Conservation (phyloP, 37 sponge, comb jelly and placozoan genomes). For the Diacarnus erythraeanus region DNA sequence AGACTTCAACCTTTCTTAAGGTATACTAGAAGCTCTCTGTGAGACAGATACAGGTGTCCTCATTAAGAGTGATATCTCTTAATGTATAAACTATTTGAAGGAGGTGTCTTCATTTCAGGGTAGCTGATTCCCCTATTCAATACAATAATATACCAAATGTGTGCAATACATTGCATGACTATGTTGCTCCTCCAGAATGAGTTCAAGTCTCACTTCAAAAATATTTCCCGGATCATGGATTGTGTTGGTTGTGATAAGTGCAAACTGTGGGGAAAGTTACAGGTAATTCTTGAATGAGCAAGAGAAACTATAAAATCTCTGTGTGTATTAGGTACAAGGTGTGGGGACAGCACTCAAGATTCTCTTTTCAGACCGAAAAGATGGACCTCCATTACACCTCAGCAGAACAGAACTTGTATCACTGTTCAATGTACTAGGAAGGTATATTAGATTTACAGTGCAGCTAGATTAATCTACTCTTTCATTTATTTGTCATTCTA, state of each 20-base stretch:
- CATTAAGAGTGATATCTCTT: no score
- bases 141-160: not conserved
- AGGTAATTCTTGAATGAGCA: slow-evolving; percentile 47
- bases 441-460: slow-evolving; percentile 28
- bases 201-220: slow-evolving; percentile 87
- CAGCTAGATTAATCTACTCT: not conserved
- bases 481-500: not conserved
- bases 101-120: no score
- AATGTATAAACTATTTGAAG: no score
- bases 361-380: slow-evolving; percentile 64
- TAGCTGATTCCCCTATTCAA: no score
- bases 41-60: not conserved
- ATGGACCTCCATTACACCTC: slow-evolving; percentile 21
- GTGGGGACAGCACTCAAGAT: slow-evolving; percentile 96
- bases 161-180: not conserved
- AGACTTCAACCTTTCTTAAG: slow-evolving; percentile 64
- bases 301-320: not conserved
- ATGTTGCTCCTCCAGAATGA: slow-evolving; percentile 46
- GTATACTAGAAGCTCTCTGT: slow-evolving; percentile 17
- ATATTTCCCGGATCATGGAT: slow-evolving; percentile 98
- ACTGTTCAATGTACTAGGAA: slow-evolving; percentile 92
- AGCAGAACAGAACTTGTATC: slow-evolving; percentile 82
- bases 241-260: slow-evolving; percentile 99
- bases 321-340: slow-evolving; percentile 62
- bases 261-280: slow-evolving; percentile 94